phyloP scores from a whole-genome alignment of 2,888 invertebrate species.

The Spodoptera exigua region DNA sequence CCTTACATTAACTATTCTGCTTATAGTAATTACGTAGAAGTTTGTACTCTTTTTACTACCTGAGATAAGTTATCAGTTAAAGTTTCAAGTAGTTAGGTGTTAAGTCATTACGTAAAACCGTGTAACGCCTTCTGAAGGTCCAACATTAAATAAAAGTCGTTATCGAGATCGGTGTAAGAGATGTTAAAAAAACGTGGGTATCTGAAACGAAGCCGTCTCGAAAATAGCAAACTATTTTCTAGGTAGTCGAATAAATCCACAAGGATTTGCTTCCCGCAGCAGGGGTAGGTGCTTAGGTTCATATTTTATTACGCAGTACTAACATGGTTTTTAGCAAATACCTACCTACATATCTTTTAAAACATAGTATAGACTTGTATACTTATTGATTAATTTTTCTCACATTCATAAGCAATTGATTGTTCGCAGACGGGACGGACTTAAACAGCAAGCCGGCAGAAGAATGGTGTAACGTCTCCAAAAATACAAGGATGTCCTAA shows the following conservation, averaged over 20 bases:
- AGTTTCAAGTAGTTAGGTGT: slow-evolving; percentile 11
- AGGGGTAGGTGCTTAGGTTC: slow-evolving; percentile 14
- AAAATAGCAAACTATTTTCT: slow-evolving; percentile 28
- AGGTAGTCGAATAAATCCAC: slow-evolving; percentile 47
- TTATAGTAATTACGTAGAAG: slow-evolving; percentile 5
- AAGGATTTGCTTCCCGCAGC: slow-evolving; percentile 54
- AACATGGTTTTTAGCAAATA: slow-evolving; percentile 3
- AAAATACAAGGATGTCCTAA: slow-evolving; percentile 13
- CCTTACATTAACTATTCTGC: slow-evolving; percentile 1
- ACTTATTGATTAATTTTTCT: too few relatives aligned
- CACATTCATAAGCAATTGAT: too few relatives aligned
- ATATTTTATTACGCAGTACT: slow-evolving; percentile 30
- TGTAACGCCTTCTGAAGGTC: slow-evolving; percentile 19
- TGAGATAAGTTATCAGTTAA: slow-evolving; percentile 1
- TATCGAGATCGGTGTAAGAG: slow-evolving; percentile 44
- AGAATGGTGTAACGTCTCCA: slow-evolving; percentile 20
- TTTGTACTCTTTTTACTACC: slow-evolving; percentile 4
- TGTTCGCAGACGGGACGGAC: slow-evolving; percentile 28
- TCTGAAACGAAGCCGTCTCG: slow-evolving; percentile 5
- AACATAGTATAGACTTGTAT: too few relatives aligned
- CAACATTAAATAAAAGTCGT: slow-evolving; percentile 39
- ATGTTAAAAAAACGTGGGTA: slow-evolving; percentile 28
- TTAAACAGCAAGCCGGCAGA: slow-evolving; percentile 33
- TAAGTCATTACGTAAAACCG: slow-evolving; percentile 15
- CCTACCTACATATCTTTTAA: not conserved